These are phyloP conservation scores for Ictidomys tridecemlineatus DNA, from an alignment of 2,113 vertebrate genomes.

Conservation along the genomic window DNA sequence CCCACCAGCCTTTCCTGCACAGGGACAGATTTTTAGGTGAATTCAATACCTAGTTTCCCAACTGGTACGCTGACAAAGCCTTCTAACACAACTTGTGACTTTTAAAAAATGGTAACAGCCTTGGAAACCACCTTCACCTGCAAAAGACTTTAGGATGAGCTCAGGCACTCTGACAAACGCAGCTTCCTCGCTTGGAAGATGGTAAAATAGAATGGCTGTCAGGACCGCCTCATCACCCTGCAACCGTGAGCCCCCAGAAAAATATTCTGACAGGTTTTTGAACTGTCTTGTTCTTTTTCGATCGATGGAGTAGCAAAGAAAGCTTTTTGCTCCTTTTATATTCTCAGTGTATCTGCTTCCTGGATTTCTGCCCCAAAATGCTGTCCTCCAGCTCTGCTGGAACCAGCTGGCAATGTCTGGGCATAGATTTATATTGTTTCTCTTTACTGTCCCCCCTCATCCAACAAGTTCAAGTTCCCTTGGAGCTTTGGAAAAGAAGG, in stretches of 20 bases:
- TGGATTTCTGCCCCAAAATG: conserved; percentile 82
- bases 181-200: conserved; percentile 76
- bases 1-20: too few relatives aligned
- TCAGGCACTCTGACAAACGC: conserved; percentile 83
- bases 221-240: conserved; percentile 75
- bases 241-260: conserved; percentile 83
- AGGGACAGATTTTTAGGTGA: background rate
- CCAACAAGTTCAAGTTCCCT: conserved; percentile 32
- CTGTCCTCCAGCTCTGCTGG: conserved; percentile 79
- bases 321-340: conserved; percentile 85
- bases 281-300: conserved; percentile 80
- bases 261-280: conserved; percentile 84
- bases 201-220: conserved; percentile 83
- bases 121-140: conserved; percentile 77
- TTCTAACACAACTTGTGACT: conserved; percentile 68
- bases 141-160: conserved; percentile 80
- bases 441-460: conserved; percentile 29
- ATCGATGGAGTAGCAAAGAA: conserved; percentile 79
- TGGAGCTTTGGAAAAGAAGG: conserved; percentile 62
- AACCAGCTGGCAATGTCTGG: conserved; percentile 80
- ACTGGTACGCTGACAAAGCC: conserved; percentile 24
- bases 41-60: background rate
- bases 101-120: conserved; percentile 67
- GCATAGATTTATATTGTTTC: conserved; percentile 82
- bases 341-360: conserved; percentile 82